These are phyloP conservation scores for Masnerella sp. DNA, from an alignment of 2,888 invertebrate genomes.

Conservation along the genomic window DNA sequence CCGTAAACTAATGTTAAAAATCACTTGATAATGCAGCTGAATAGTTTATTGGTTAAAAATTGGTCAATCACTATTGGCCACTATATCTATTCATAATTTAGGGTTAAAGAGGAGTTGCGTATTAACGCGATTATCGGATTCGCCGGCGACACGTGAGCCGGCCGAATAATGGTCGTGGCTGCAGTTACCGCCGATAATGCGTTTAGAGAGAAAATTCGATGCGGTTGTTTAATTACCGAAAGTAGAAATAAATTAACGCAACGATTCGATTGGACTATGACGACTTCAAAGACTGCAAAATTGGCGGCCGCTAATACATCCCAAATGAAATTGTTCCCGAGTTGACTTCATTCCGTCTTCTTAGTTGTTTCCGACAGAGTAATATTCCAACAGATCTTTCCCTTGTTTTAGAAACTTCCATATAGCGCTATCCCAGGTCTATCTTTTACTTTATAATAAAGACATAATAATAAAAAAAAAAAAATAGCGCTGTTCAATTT, in stretches of 20 bases:
- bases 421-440: too few species aligned
- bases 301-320: slow-evolving; percentile 60
- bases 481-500: slow-evolving; percentile 46
- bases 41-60: too few species aligned
- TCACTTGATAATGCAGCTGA: too few species aligned
- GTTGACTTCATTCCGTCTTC: slow-evolving; percentile 41
- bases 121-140: slow-evolving; percentile 36
- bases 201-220: slow-evolving; percentile 16
- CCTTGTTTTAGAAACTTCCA: slow-evolving; percentile 39
- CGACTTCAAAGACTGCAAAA: slow-evolving; percentile 43
- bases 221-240: slow-evolving; percentile 53
- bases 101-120: slow-evolving; percentile 5
- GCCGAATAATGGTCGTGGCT: slow-evolving; percentile 17
- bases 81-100: slow-evolving; percentile 14
- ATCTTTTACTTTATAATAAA: too few species aligned
- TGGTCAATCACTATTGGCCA: not conserved
- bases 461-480: too few species aligned
- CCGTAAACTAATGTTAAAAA: too few species aligned
- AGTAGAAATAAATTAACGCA: slow-evolving; percentile 23
- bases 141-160: slow-evolving; percentile 15
- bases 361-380: slow-evolving; percentile 44
- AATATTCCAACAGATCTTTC: slow-evolving; percentile 41
- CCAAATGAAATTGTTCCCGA: slow-evolving; percentile 59
- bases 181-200: slow-evolving; percentile 11
- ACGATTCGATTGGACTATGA: not conserved